Base-by-base conservation (phyloP, 2,113 vertebrate species). In the Piaya cayana region DNA sequence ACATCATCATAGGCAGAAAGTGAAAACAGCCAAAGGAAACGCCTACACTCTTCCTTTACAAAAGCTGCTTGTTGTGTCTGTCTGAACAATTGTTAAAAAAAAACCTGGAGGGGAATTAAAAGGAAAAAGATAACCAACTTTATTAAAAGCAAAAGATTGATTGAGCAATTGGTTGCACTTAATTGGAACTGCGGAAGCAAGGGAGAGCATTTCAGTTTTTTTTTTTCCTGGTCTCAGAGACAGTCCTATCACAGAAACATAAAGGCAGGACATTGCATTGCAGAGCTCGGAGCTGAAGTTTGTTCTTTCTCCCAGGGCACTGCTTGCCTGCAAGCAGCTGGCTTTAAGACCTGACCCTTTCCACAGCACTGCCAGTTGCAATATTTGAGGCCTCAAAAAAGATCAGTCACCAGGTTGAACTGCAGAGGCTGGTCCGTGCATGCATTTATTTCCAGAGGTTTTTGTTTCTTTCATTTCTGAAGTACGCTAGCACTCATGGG, bases 1-100 rank as follows among this genome's bases (percentile, higher is more conserved):
- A 96, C 85, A 94, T 96, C 94, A 97, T 95, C 88, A 93, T 20
- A 81, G 93, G 95, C 94, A 96, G 96, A 97, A 96, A 97, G 88
- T 91, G 94, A 95, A 96, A 95, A 93, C 69, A 96, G 95, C 91
- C 94, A 96, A 96, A 95, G 94, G 95, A 95, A 96, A 97, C 95
- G 89, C 96, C 96, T 95, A 96, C 88, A 77, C 93, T 97, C 96
- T 96, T 95, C 93, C 95, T 96, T 97, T 86, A 95, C 90, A 95
- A 94, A 96, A 96, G 95, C 86, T 92, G 86, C 85, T 96, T 96
- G 94, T 96, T 97, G 95, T 97, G 96, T 97, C 96, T 97, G 95
- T 91, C 94, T 94, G 89, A 96, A 95, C 95, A 96, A 95, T 95
- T 96, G 94, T 92, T 91, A 43, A 92, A 93, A 95, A 93, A 95